A percentile compares a stretch with the other conserved stretches of the same genome.
Conservation (phyloP, 2,888 invertebrate species). For the Phaedon cochleariae region DNA sequence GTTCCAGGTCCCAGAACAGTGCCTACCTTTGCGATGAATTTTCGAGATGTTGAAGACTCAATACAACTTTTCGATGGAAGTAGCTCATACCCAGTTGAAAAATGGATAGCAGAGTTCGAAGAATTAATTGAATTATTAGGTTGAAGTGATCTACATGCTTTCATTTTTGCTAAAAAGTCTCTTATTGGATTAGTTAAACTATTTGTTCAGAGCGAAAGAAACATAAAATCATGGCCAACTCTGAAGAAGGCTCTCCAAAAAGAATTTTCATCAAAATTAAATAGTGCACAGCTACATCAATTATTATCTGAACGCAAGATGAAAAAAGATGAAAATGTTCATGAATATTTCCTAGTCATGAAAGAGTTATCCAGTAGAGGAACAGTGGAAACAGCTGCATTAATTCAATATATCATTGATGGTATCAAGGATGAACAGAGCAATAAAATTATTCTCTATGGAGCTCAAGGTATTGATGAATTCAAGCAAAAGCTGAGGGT, state of each 20-base stretch:
- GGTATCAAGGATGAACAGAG: conserved; percentile 48
- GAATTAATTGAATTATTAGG: too few species aligned
- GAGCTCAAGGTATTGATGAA: conserved; percentile 29
- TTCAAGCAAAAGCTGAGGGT: conserved; percentile 19
- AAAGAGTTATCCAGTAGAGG: conserved; percentile 55
- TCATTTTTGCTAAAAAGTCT: conserved; percentile 50
- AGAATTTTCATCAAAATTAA: conserved; percentile 43
- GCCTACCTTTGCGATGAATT: too few species aligned
- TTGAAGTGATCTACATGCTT: too few species aligned
- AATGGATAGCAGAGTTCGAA: too few species aligned
- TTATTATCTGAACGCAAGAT: conserved; percentile 48
- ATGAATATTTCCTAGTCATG: conserved; percentile 56
- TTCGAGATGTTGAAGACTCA: too few species aligned
- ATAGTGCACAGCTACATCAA: conserved; percentile 40
- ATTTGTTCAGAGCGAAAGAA: conserved; percentile 44
- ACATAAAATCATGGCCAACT: conserved; percentile 40
- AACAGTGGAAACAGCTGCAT: conserved; percentile 49
- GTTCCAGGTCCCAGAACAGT: too few species aligned
- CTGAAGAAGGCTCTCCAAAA: conserved; percentile 35
- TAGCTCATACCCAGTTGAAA: too few species aligned
- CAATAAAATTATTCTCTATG: conserved; percentile 44
- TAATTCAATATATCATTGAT: conserved; percentile 58
- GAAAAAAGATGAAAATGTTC: conserved; percentile 50
- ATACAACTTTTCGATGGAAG: too few species aligned
- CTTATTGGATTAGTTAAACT: conserved; percentile 46